A percentile compares a stretch with the other conserved stretches of the same genome.
phyloP scores from a whole-genome alignment of 2,888 invertebrate species.

The Ornithoptera alexandrae region DNA sequence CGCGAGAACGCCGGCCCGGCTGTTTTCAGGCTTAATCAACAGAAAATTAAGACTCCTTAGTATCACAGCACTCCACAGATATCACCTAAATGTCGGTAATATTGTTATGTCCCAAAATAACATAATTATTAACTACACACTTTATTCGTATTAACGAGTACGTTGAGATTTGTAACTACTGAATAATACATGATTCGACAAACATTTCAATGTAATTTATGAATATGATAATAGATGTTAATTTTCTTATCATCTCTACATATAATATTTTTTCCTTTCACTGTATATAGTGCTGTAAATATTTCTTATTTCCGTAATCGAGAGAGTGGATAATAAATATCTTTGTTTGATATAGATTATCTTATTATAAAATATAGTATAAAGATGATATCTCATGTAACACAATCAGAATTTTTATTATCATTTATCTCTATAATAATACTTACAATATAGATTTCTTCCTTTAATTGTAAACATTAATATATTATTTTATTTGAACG shows the following conservation, averaged over 20 bases:
- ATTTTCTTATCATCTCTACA: too few relatives aligned
- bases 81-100: constrained; percentile 13
- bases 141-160: neutral
- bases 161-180: neutral
- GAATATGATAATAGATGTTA: too few relatives aligned
- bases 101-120: constrained; percentile 17
- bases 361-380: too few relatives aligned
- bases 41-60: constrained; percentile 25
- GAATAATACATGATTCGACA: neutral
- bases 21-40: constrained; percentile 29
- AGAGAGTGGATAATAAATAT: too few relatives aligned
- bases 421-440: too few relatives aligned
- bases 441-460: neutral
- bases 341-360: too few relatives aligned
- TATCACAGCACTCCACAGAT: constrained; percentile 15
- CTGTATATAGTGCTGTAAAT: too few relatives aligned
- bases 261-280: too few relatives aligned
- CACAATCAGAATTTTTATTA: too few relatives aligned
- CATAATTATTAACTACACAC: neutral
- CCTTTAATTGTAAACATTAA: neutral
- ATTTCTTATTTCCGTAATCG: too few relatives aligned
- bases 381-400: too few relatives aligned
- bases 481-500: neutral
- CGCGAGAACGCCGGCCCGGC: neutral
- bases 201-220: too few relatives aligned